Evolutionary conservation across 2,797 vertebrate species (phyloP).

Genomic region (Anableps anableps): DNA sequence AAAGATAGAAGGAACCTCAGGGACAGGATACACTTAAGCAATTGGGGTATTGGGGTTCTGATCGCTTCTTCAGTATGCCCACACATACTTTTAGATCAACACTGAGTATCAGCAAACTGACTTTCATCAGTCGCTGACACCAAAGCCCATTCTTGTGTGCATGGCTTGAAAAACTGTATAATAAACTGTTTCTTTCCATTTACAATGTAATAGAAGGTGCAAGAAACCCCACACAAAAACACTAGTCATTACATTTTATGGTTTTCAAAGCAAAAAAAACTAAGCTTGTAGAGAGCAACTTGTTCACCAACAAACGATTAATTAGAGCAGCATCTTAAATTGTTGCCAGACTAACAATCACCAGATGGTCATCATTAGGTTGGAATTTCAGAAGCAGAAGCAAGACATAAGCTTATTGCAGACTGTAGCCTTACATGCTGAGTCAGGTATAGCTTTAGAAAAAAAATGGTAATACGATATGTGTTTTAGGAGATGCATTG

Average conservation of each 20-base stretch:
- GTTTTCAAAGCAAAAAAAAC: background rate
- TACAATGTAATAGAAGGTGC: background rate
- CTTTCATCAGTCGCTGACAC: background rate
- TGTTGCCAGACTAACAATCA: background rate
- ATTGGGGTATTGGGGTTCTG: background rate
- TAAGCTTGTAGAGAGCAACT: background rate
- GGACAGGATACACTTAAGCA: conserved; percentile 18
- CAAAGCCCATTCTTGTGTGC: background rate
- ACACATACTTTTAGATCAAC: background rate
- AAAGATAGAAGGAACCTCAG: conserved; percentile 26
- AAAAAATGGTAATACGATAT: no score
- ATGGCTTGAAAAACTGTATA: background rate
- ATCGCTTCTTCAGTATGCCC: background rate
- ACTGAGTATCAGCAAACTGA: background rate
- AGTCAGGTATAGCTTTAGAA: background rate
- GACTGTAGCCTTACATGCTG: background rate
- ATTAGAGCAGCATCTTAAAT: background rate
- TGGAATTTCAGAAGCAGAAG: background rate
- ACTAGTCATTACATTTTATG: background rate
- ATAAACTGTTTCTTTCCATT: background rate
- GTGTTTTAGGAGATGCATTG: no score
- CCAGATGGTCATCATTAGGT: background rate
- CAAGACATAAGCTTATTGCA: background rate
- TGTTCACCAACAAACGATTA: background rate
- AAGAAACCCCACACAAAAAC: background rate